phyloP scores from a whole-genome alignment of 2,888 invertebrate genomes.

The Nowickia ferox region DNA sequence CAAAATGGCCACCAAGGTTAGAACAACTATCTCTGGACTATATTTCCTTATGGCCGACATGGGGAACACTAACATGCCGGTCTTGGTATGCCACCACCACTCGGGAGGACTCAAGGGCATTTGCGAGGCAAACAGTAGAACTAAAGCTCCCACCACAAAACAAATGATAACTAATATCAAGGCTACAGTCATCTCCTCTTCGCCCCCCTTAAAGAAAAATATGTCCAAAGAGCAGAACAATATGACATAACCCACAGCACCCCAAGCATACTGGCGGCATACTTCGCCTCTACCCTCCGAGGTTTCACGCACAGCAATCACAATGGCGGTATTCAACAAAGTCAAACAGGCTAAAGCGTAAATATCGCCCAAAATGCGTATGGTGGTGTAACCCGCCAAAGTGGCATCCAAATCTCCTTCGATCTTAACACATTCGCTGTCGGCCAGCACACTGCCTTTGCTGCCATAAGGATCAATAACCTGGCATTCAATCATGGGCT shows the following conservation, averaged over 20 bases:
- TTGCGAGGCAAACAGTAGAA: slow-evolving; percentile 84
- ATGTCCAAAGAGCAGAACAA: slow-evolving; percentile 86
- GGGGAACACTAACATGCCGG: slow-evolving; percentile 90
- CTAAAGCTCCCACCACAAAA: slow-evolving; percentile 86
- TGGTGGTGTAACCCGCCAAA: slow-evolving; percentile 88
- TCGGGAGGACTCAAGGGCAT: slow-evolving; percentile 93
- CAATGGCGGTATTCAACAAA: slow-evolving; percentile 89
- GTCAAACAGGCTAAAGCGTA: slow-evolving; percentile 90
- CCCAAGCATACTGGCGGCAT: slow-evolving; percentile 90
- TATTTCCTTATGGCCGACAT: slow-evolving; percentile 91
- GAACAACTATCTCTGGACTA: slow-evolving; percentile 88
- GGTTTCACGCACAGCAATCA: slow-evolving; percentile 92
- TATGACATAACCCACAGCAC: slow-evolving; percentile 89
- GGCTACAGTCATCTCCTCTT: slow-evolving; percentile 76
- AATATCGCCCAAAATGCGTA: slow-evolving; percentile 89
- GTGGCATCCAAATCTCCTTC: slow-evolving; percentile 87
- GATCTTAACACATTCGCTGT: slow-evolving; percentile 86
- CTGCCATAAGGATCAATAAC: slow-evolving; percentile 89
- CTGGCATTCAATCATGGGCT: slow-evolving; percentile 88
- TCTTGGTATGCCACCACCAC: slow-evolving; percentile 94
- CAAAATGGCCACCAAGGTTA: slow-evolving; percentile 87
- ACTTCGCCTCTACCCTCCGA: slow-evolving; percentile 91
- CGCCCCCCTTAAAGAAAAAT: slow-evolving; percentile 77
- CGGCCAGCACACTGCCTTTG: slow-evolving; percentile 86
- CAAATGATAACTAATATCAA: slow-evolving; percentile 83